A percentile compares a stretch with the other conserved stretches of the same genome.
phyloP scores from a whole-genome alignment of 2,113 vertebrate genomes.

The Cricetomys ansorgei region DNA sequence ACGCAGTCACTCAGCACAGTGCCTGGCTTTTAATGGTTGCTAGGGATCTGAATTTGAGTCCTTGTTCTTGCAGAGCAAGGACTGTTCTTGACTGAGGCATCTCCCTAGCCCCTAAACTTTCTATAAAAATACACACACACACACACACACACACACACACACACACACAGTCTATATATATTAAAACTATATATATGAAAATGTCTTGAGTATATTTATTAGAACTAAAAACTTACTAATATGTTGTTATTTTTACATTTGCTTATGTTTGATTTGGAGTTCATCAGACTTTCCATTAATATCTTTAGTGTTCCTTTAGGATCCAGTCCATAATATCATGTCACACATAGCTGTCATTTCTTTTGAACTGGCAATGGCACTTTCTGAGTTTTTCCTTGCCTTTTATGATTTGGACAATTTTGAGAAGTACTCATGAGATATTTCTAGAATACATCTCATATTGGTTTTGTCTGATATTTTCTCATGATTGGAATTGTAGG shows the following conservation, averaged over 20 bases:
- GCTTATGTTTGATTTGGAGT: not conserved
- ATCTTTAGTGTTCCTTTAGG: not conserved
- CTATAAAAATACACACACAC: too few species aligned
- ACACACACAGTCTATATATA: too few species aligned
- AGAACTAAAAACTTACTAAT: not conserved
- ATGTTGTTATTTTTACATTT: not conserved
- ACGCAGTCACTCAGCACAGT: not conserved
- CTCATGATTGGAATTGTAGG: not conserved
- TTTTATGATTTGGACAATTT: not conserved
- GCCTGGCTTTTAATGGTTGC: not conserved
- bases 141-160: too few species aligned
- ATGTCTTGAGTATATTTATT: not conserved
- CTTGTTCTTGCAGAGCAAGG: not conserved
- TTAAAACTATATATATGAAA: too few species aligned
- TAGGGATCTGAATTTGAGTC: not conserved
- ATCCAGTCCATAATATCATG: not conserved
- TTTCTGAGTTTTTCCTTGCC: not conserved
- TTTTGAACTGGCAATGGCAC: not conserved
- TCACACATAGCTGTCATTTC: not conserved
- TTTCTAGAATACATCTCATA: not conserved
- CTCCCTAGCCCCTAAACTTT: not conserved
- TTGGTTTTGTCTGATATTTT: not conserved
- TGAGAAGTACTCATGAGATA: not conserved
- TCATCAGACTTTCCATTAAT: not conserved
- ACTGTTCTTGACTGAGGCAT: not conserved